phyloP scores from a whole-genome alignment of 2,888 invertebrate genomes.

The Branchellion lobata region DNA sequence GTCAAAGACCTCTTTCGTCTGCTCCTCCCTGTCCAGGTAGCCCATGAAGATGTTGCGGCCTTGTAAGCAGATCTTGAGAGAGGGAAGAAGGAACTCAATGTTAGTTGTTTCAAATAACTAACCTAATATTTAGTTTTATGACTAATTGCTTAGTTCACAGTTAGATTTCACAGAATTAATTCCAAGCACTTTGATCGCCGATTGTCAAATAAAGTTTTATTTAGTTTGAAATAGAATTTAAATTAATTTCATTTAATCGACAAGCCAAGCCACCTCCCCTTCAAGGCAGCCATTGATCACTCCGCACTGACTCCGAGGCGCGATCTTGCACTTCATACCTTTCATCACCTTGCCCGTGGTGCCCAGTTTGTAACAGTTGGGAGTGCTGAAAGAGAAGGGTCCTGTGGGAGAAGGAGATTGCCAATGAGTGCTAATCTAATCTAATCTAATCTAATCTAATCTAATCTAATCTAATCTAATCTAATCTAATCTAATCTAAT shows the following conservation, averaged over 20 bases:
- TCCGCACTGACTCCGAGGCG: not conserved
- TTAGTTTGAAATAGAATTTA: too few species aligned
- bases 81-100: not conserved
- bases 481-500: too few species aligned
- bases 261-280: too few species aligned
- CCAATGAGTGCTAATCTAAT: too few species aligned
- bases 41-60: conserved; percentile 91
- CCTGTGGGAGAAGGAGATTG: too few species aligned
- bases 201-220: too few species aligned
- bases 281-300: not conserved
- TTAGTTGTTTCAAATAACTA: not conserved
- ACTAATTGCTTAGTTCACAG: too few species aligned
- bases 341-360: not conserved
- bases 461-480: too few species aligned
- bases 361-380: not conserved
- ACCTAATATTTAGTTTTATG: not conserved
- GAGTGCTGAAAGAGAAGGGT: not conserved
- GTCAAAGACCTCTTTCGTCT: conserved; percentile 76
- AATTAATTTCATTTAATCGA: too few species aligned
- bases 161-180: too few species aligned
- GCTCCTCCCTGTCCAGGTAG: conserved; percentile 75
- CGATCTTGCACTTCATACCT: not conserved
- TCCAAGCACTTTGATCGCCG: too few species aligned
- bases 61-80: conserved; percentile 70
- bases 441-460: too few species aligned